Base-by-base conservation (phyloP, 2,797 vertebrate species). In the Sphaeramia orbicularis region DNA sequence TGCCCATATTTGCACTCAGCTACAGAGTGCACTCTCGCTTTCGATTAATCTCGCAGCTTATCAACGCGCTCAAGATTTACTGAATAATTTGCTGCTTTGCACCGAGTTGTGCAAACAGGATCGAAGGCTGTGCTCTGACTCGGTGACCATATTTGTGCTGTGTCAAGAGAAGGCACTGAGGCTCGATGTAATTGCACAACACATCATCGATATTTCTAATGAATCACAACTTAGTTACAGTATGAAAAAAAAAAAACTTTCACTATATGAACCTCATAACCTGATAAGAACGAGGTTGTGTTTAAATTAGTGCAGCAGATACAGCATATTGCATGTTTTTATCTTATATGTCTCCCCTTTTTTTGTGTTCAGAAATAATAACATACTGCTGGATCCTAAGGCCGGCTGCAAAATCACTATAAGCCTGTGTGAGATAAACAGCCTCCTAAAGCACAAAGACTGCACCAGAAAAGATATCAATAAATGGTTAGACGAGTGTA, bases 21-120 rank as follows among this genome's bases (percentile, higher is more conserved):
- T 11, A 38, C 6, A 4, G 38, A 60, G 52, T 1, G 0, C 9
- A 24, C 38, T 14, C 21, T 11, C 52, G 51, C 56, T 58, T 51
- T 57, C 4, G 5, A 45, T 73, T 71, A 51, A 52, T 61, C 71
- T 71, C n/a, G 10, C 71, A 16, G 72, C 60, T 78, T 59, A 83
- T 79, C 75, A 78, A 37, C 71, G 55, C 55, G 32, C 24, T 71
- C 36, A 48, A 58, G 65, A 81, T 70, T 70, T 41, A 70, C 54
- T 32, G 65, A 79, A 80, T 78, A 57, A 74, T 51, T 83, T 14
- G 49, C 42, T 36, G 45, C 37, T 44, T 51, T 50, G 16, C 40
- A 15, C 49, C 42, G 30, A 27, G 19, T 37, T 0, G 4, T 12
- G 58, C 13, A 3, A 30, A 47, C 16, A 12, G 19, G 54, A 77